Base-by-base conservation (phyloP, 2,113 vertebrate species). In the Sarotherodon lohbergeri region DNA sequence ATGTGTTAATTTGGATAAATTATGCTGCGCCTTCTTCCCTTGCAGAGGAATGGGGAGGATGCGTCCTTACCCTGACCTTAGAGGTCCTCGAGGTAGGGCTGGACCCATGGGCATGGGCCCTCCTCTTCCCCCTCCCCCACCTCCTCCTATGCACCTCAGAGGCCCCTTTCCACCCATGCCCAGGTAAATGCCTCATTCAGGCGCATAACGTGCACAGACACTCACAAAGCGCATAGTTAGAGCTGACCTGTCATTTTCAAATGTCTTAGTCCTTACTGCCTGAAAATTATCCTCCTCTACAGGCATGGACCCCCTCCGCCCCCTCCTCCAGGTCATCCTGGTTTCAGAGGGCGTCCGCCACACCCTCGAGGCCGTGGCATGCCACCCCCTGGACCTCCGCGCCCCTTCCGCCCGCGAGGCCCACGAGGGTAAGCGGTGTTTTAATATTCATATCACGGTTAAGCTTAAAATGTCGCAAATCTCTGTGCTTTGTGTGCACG, bases 1-100 rank as follows among this genome's bases (percentile, higher is more conserved):
- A 22, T 57, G 29, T 55, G 16, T 48, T 6, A 39, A 16, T 57
- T 24, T 8, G 24, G 12, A 36, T 52, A 55, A 57, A 55, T 29
- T 66, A 24, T 12, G 17, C 66, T 73, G 29, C 7, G 5, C 85
- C 13, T 5, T 7, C 55, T 80, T 93, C 11, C 32, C 17, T 89
- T 94, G 90, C 90, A 94, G 95, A 93, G 96, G 95, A 86, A 93
- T 97, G 90, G 95, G 95, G 13, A 95, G 95, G 89, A 96, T 96
- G 94, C 87, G 88, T 80, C 96, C 96, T 4, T 97, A 96, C 59
- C 94, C 95, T 87, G 95, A 97, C 79, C 59, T 90, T 22, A 90
- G 94, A 73, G 95, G 94, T 61, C 92, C 92, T 86, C 91, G 93
- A 79, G 92, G 86, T 14, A 92, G 95, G 57, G 91, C 87, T 8